Evolutionary conservation across 2,113 vertebrate species (phyloP).

Genomic region (Sclerurus mexicanus): DNA sequence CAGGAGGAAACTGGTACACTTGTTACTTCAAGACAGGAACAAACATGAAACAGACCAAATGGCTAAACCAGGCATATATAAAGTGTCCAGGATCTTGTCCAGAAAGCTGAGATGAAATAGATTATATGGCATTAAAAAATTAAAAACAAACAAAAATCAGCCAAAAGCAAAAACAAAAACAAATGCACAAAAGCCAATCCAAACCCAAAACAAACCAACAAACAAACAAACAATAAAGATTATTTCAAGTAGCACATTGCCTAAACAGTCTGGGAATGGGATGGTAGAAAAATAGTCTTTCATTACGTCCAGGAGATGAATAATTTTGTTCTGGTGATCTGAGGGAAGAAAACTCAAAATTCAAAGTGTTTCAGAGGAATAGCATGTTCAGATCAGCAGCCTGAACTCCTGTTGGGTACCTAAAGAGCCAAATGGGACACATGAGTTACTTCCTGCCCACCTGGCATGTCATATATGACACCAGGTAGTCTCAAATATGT

Average conservation of each 20-base stretch:
- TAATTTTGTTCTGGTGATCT: neutral
- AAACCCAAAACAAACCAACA: neutral
- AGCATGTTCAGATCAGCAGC: neutral
- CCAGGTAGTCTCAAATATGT: neutral
- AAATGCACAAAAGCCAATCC: neutral
- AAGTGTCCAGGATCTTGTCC: neutral
- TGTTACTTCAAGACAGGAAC: neutral
- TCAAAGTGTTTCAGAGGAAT: neutral
- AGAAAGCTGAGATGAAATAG: neutral
- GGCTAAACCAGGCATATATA: neutral
- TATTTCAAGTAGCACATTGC: neutral
- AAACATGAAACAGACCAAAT: neutral
- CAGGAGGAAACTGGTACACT: neutral
- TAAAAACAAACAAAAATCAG: neutral
- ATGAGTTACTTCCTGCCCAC: neutral
- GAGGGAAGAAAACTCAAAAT: neutral
- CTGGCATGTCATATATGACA: accelerated
- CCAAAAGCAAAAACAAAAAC: neutral
- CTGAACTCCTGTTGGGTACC: neutral
- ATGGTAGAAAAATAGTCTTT: neutral
- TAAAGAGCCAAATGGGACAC: neutral
- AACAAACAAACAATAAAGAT: neutral
- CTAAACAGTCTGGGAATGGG: neutral
- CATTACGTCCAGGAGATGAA: neutral
- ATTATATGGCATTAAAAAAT: neutral